Evolutionary conservation across 35 echinoderm and acorn worm genomes (phyloP), one percentile per base, ranked within the genome.

Genomic region (Hemicentrotus pulcherrimus): DNA sequence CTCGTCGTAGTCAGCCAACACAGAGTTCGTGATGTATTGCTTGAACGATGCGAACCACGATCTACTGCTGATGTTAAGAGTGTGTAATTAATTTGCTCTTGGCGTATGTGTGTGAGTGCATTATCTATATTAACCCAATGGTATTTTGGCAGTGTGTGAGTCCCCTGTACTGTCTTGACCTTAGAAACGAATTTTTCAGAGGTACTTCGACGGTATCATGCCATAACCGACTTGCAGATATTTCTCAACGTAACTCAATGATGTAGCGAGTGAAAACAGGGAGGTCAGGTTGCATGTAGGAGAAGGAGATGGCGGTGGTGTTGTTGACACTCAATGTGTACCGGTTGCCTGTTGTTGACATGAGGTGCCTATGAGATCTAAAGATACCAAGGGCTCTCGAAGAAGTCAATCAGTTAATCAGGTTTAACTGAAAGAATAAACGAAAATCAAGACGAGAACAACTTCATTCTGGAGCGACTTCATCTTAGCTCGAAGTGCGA

Each of bases 1-100:
- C 52, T 78, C 65, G 24, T 78, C 19, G 65, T 16, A 78, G 65
- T n/a, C 22, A 28, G 65, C 65, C 65, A 78, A n/a, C 65, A 78
- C 28, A 8, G 65, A 78, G 65, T 78, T 5, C 65, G 7, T 78
- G 65, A 78, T 78, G 24, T 22, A 78, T 78, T 71, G 61, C 61
- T 71, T 71, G 5, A 78, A 22, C 19, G 7, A 78, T 22, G 19
- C 65, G 28, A 78, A 78, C 65, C 15, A 78, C 65, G 65, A 78
- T 78, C 65, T 78, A 78, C 65, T 78, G 65, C 65, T 78, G 65
- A 78, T 78, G 65, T 78, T 78, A 78, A 78, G 24, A 78, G 18
- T 28, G 65, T 78, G 65, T 78, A 78, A 78, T 78, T 78, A 78
- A 78, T 78, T 78, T 78, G 65, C 65, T 78, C 65, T 24, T 78